Base-by-base conservation (phyloP, 2,888 invertebrate species). In the Calliopum simillimum region DNA sequence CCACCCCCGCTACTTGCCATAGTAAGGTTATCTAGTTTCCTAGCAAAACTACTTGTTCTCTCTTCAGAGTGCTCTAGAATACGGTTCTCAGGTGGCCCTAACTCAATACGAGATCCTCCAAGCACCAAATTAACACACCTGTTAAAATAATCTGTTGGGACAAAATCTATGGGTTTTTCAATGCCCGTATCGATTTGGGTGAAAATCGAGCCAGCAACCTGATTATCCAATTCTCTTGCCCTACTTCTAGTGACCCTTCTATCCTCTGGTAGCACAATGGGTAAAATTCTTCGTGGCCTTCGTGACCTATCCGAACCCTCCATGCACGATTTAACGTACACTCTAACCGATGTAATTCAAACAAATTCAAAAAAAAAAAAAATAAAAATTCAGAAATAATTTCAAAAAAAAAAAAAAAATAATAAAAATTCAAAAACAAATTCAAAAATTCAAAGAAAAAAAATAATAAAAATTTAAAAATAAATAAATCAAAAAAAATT, bases 121-220 rank as follows among this genome's bases (percentile, higher is more conserved):
- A 62, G 53, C 21, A 69, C 55, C 3, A 69, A 14, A 23, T 69
- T 55, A n/a, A 62, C n/a, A 25, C 62, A 69, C 43, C 62, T 51
- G 12, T 62, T 51, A 1, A 69, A 55, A 25, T 62, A 69, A 16
- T 69, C 46, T 1, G 44, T 49, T 0, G 44, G 33, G 8, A 59
- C 16, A 47, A 68, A 61, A 43, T 47, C 61, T n/a, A 61, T 41
- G 44, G 49, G 12, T 14, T 19, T n/a, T 19, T 16, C 49, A 1
- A 49, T 14, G 6, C 49, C 49, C 14, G 49, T 49, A 14, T 49
- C 49, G 8, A 49, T 49, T 19, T 49, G 51, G 14, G 25, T 61
- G 11, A 69, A 25, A 25, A 69, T 43, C 1, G 69, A 62, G 46
- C 62, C 55, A 25, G 62, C 23, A 16, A 47, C 33, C 46, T 56